These are phyloP conservation scores for Steinernema hermaphroditum DNA, from an alignment of 2,888 invertebrate species.

Conservation along the genomic window DNA sequence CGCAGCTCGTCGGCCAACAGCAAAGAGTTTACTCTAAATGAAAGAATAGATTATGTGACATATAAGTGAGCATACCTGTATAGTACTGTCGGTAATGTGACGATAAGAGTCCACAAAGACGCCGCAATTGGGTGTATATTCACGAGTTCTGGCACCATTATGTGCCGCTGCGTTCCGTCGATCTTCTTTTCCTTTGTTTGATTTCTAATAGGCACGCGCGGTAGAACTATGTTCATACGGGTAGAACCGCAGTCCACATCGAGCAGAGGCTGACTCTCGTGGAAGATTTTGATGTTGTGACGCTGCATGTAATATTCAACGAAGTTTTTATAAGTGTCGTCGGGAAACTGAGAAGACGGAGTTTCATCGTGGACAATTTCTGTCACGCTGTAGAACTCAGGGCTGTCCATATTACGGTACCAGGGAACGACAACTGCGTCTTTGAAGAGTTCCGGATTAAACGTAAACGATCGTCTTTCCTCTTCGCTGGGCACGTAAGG, in stretches of 20 bases:
- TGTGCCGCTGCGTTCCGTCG: slow-evolving; percentile 75
- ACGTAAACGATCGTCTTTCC: slow-evolving; percentile 70
- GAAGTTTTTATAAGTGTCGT: slow-evolving; percentile 83
- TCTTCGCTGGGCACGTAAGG: slow-evolving; percentile 70
- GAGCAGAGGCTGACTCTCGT: slow-evolving; percentile 83
- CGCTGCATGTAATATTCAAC: slow-evolving; percentile 89
- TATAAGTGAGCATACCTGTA: slow-evolving; percentile 73
- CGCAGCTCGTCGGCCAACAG: slow-evolving; percentile 89
- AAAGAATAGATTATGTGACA: background rate
- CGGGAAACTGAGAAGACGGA: slow-evolving; percentile 86
- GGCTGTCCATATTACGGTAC: slow-evolving; percentile 95
- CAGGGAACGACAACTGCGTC: slow-evolving; percentile 99
- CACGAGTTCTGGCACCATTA: slow-evolving; percentile 92
- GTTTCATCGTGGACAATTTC: slow-evolving; percentile 86
- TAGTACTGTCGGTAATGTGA: slow-evolving; percentile 90
- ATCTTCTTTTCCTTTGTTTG: slow-evolving; percentile 26
- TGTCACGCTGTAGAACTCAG: slow-evolving; percentile 87
- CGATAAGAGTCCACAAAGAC: slow-evolving; percentile 92
- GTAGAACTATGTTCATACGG: slow-evolving; percentile 85
- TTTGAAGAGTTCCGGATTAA: slow-evolving; percentile 71
- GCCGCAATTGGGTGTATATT: slow-evolving; percentile 94
- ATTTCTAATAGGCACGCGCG: slow-evolving; percentile 70
- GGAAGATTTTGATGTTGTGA: slow-evolving; percentile 85
- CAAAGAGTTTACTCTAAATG: slow-evolving; percentile 78
- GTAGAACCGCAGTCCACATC: slow-evolving; percentile 98